A percentile compares a stretch with the other conserved stretches of the same genome.
phyloP scores from a whole-genome alignment of 2,888 invertebrate genomes.

The Elgonia sp. region DNA sequence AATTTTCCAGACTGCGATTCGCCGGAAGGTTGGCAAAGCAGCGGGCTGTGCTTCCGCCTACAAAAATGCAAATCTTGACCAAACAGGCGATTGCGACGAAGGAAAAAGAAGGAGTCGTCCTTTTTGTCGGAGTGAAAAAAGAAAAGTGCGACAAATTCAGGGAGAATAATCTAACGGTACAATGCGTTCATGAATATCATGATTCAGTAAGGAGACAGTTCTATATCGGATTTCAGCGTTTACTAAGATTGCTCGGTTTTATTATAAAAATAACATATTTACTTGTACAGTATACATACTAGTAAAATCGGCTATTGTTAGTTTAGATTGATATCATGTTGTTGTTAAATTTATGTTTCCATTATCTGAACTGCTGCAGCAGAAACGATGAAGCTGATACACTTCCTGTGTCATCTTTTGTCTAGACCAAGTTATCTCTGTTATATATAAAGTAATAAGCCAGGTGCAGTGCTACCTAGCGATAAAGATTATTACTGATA shows the following conservation, averaged over 20 bases:
- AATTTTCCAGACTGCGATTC: slow-evolving; percentile 81
- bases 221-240: slow-evolving; percentile 38
- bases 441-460: neutral
- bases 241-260: slow-evolving; percentile 38
- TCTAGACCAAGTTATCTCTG: too few relatives aligned
- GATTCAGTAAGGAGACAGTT: slow-evolving; percentile 36
- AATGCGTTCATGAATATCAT: slow-evolving; percentile 62
- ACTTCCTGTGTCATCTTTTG: too few relatives aligned
- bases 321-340: too few relatives aligned
- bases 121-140: slow-evolving; percentile 43
- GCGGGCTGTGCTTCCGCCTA: slow-evolving; percentile 80
- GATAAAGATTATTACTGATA: neutral
- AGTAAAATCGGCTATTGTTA: neutral
- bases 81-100: slow-evolving; percentile 70
- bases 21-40: slow-evolving; percentile 79
- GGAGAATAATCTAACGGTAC: slow-evolving; percentile 66
- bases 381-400: too few relatives aligned
- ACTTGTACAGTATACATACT: neutral
- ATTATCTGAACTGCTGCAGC: too few relatives aligned
- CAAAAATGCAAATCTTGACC: slow-evolving; percentile 80
- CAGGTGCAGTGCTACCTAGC: neutral
- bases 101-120: slow-evolving; percentile 57
- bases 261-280: neutral
- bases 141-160: slow-evolving; percentile 59
- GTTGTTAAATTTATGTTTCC: too few relatives aligned